Base-by-base conservation (phyloP, 2,797 vertebrate genomes). In the Squalus acanthias region DNA sequence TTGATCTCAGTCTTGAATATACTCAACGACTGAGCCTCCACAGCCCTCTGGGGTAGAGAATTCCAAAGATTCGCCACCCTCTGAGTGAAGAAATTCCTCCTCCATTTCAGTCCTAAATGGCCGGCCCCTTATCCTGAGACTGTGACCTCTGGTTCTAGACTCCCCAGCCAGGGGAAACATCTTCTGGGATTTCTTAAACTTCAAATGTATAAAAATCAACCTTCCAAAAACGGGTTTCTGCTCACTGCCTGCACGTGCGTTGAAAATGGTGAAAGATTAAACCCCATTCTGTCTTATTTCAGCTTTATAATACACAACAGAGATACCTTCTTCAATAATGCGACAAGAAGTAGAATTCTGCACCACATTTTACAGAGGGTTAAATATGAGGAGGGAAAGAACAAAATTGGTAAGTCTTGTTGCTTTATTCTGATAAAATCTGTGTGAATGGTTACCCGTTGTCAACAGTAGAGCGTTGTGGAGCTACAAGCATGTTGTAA, bases 231-330 rank as follows among this genome's bases (percentile, higher is more conserved):
- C 74, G 33, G 15, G 0, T 92, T 92, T 33, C 3, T 1, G 26
- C n/a, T 60, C 12, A 3, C 1, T 0, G 26, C 26, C 57, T n/a
- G 29, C 53, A 29, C 7, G 9, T 29, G 53, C n/a, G 3, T 29
- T 63, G 26, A 29, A 7, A 57, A 33, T 13, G 17, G 33, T 65
- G 89, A 50, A 29, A 7, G 33, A 33, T 1, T 3, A n/a, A 69
- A 96, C 22, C 17, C 50, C 15, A 24, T 96, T 74, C 96, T n/a
- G 6, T 96, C 13, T 96, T 53, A 26, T 94, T 96, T 72, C 96
- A 99, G 99, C 97, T 99, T 99, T 98, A 99, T 99, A 98, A 99
- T 99, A 97, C 98, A 99, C 98, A 99, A 99, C 98, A 99, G 99
- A 98, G 99, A 99, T 50, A 99, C 99, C 6, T 99, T 99, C 98